Evolutionary conservation across 2,113 vertebrate genomes (phyloP).

Genomic region (Bambusicola thoracicus): DNA sequence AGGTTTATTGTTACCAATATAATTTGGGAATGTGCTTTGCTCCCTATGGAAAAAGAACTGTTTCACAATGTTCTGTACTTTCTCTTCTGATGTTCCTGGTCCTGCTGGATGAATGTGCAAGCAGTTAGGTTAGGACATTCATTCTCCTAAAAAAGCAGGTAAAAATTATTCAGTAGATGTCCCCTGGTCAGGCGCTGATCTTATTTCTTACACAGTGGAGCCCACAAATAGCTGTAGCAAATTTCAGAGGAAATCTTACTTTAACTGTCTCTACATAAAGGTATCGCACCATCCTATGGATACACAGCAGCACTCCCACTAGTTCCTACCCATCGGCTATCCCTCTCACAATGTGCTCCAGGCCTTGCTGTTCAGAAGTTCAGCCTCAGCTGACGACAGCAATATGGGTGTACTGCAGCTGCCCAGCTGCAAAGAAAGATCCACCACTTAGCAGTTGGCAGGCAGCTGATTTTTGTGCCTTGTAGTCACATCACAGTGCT

Average conservation of each 20-base stretch:
- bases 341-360: not conserved
- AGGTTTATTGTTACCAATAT: conserved; percentile 66
- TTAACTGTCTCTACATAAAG: not conserved
- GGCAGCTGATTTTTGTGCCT: conserved; percentile 15
- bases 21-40: conserved; percentile 66
- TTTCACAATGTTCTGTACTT: conserved; percentile 63
- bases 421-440: not conserved
- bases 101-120: conserved; percentile 29
- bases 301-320: not conserved
- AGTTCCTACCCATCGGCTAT: not conserved
- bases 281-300: not conserved
- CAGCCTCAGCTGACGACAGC: not conserved
- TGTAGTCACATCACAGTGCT: not conserved
- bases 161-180: conserved; percentile 8
- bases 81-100: conserved; percentile 51
- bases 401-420: not conserved
- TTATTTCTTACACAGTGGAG: not conserved
- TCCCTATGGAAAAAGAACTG: conserved; percentile 52
- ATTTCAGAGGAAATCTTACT: not conserved
- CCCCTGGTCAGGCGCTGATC: not conserved
- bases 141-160: not conserved
- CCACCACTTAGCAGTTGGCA: not conserved
- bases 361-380: not conserved
- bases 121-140: not conserved
- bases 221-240: not conserved